phyloP scores from a whole-genome alignment of 2,888 invertebrate species.

The Lasioglossum villosulum region DNA sequence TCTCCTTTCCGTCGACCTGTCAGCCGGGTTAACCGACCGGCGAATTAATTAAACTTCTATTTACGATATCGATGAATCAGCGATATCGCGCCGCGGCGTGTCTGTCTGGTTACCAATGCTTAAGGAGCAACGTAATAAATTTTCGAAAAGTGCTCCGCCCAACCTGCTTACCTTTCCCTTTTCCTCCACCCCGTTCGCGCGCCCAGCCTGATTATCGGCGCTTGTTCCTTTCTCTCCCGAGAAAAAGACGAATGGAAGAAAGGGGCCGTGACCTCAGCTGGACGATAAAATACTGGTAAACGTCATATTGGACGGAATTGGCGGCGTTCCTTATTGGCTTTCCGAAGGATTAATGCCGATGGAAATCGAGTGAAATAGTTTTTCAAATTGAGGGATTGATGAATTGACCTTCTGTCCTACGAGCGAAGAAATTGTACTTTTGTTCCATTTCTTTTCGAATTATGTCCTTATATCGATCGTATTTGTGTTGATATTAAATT shows the following conservation, averaged over 20 bases:
- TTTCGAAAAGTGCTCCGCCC: constrained; percentile 61
- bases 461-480: too few species aligned
- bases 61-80: constrained; percentile 84
- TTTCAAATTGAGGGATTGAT: neutral
- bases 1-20: constrained; percentile 78
- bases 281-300: constrained; percentile 24
- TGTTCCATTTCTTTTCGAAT: neutral
- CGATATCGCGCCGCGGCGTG: constrained; percentile 71
- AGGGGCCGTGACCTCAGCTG: neutral
- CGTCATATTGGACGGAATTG: constrained; percentile 7
- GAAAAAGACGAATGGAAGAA: constrained; percentile 15
- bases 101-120: constrained; percentile 57
- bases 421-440: neutral
- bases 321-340: neutral
- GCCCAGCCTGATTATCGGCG: constrained; percentile 18
- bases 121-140: constrained; percentile 63
- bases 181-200: neutral
- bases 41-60: constrained; percentile 84
- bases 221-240: constrained; percentile 9
- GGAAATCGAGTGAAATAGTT: constrained; percentile 22
- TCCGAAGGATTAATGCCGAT: constrained; percentile 22
- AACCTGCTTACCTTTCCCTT: constrained; percentile 47
- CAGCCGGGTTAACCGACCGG: constrained; percentile 81
- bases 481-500: too few species aligned
- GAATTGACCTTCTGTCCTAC: neutral